Base-by-base conservation (phyloP, 2,888 invertebrate species). In the Dicyrtoma fusca region DNA sequence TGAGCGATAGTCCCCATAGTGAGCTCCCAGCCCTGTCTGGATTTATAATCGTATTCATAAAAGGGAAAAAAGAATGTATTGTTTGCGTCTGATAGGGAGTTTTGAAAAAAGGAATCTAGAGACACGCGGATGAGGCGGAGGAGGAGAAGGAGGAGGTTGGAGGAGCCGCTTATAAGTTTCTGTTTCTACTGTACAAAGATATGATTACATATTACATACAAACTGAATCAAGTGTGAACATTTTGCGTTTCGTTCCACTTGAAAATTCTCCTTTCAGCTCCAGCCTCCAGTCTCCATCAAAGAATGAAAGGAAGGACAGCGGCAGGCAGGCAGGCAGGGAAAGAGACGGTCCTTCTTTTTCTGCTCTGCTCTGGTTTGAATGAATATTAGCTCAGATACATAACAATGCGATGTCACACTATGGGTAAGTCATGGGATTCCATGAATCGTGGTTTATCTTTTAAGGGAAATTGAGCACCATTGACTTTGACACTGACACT, bases 401-500 rank as follows among this genome's bases (percentile, higher is more conserved):
- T 55, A 55, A 55, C 19, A 55, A 55, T 55, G 19, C 13, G 19
- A 55, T 55, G 55, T 55, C 55, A 55, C 55, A 55, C 55, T 19
- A 17, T 17, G 34, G 34, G 34, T 34, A 34, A 34, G 34, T 34
- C 34, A 34, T n/a, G 34, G 4, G 47, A 45, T 47, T 64, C 47
- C 49, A 49, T 13, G 55, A 55, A 21, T 34, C 59, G 11, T 26
- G 49, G 64, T 47, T 64, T 66, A 53, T 66, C 55, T 14, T 66
- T 66, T 66, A 51, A 55, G 34, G 42, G 53, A 66, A 55, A 66
- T 53, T 53, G 55, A 66, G 66, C 66, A 34, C 53, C 53, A 19
- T 51, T 53, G 66, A 66, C 66, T 49, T 21, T 53, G 66, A 66
- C 66, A 51, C 44, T 53, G 53, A 53, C 42, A 66, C 66, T 53